A percentile compares a stretch with the other conserved stretches of the same genome.
These are phyloP conservation scores for Ladona fulva DNA, from an alignment of 1,140 invertebrate genomes.

Conservation along the genomic window DNA sequence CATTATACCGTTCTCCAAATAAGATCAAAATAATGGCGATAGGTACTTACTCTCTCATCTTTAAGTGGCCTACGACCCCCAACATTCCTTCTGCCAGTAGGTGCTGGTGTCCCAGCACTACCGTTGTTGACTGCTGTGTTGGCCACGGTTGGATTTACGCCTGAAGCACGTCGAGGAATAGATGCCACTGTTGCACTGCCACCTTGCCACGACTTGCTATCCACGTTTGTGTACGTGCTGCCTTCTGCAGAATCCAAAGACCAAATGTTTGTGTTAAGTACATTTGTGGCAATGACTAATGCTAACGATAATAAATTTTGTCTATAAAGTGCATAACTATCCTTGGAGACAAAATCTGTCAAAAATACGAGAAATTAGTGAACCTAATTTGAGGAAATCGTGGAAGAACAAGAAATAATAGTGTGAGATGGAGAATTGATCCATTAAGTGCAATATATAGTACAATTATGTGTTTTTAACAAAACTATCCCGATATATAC, in stretches of 20 bases:
- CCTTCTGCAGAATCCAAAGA: not conserved
- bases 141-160: not conserved
- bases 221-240: conserved; percentile 30
- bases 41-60: conserved; percentile 35
- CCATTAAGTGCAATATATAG: too few species aligned
- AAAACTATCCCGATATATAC: too few species aligned
- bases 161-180: conserved; percentile 2
- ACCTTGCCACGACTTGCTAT: conserved; percentile 33
- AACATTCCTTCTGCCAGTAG: conserved; percentile 50
- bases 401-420: not conserved
- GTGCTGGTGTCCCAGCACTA: conserved; percentile 29
- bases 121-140: conserved; percentile 15
- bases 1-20: too few species aligned
- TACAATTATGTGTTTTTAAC: too few species aligned
- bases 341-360: not conserved
- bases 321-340: conserved; percentile 11
- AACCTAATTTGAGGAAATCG: not conserved
- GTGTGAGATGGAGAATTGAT: too few species aligned
- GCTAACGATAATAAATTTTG: not conserved
- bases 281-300: not conserved
- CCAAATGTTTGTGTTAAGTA: not conserved
- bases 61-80: conserved; percentile 67
- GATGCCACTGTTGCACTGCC: conserved; percentile 29
- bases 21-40: too few species aligned
- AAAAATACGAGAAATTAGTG: not conserved